Conservation (phyloP, 1,140 invertebrate genomes). For the Brachionus rotundiformis region DNA sequence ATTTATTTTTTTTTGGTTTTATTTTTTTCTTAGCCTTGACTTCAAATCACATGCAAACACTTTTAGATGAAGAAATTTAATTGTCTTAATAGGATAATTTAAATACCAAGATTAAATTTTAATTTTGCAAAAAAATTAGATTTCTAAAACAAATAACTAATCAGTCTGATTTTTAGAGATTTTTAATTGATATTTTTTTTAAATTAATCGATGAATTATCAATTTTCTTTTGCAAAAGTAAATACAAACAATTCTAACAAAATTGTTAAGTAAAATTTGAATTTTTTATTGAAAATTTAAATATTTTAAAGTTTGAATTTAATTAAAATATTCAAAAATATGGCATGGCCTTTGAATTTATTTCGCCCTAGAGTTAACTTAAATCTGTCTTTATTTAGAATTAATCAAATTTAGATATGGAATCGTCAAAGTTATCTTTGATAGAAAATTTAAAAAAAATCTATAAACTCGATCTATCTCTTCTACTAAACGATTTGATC, state of each 20-base stretch:
- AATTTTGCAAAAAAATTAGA: not conserved
- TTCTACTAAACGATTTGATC: slow-evolving; percentile 30
- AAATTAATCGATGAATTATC: too few relatives aligned
- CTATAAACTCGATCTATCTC: slow-evolving; percentile 28
- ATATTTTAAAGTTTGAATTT: not conserved
- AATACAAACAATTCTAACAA: not conserved
- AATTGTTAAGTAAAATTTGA: not conserved
- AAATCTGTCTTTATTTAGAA: slow-evolving; percentile 27
- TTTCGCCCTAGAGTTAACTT: not conserved
- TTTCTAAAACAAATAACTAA: too few relatives aligned
- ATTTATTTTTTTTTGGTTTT: slow-evolving; percentile 8
- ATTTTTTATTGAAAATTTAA: too few relatives aligned
- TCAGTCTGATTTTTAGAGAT: too few relatives aligned
- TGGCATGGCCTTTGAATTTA: not conserved
- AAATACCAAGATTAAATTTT: not conserved
- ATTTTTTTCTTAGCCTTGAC: not conserved
- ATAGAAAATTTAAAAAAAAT: slow-evolving; percentile 45
- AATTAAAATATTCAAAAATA: not conserved
- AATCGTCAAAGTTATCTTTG: not conserved
- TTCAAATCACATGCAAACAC: slow-evolving; percentile 1
- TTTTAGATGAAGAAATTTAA: not conserved
- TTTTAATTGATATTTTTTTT: too few relatives aligned
- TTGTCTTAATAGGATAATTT: not conserved
- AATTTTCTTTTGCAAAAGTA: too few relatives aligned
- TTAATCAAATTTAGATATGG: too few relatives aligned